phyloP scores from a whole-genome alignment of 2,888 invertebrate genomes.

The Catocala sponsa region DNA sequence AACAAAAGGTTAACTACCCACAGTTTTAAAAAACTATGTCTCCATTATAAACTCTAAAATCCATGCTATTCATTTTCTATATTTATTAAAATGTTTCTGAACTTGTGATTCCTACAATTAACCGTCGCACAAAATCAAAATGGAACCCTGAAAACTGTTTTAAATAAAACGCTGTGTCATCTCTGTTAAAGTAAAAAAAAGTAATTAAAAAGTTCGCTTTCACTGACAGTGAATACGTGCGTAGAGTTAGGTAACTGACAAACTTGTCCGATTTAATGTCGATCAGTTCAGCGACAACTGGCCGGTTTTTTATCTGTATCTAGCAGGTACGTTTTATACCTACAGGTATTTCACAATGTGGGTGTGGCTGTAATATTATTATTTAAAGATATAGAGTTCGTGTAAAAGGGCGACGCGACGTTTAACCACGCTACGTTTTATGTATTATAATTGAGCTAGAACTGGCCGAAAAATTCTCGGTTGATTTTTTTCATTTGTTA shows the following conservation, averaged over 20 bases:
- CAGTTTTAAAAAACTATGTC: too few species aligned
- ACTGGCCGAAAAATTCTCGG: too few species aligned
- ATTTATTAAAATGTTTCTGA: too few species aligned
- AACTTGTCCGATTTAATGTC: conserved; percentile 73
- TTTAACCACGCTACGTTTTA: too few species aligned
- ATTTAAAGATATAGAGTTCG: conserved; percentile 1
- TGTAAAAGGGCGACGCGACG: too few species aligned
- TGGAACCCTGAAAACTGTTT: conserved; percentile 7
- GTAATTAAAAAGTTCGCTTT: conserved; percentile 85
- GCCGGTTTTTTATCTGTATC: conserved; percentile 70
- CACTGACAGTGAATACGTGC: conserved; percentile 76
- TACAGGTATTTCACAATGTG: conserved; percentile 32
- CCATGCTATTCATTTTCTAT: too few species aligned
- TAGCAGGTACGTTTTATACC: conserved; percentile 28
- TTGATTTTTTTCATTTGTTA: too few species aligned
- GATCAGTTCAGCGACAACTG: conserved; percentile 74
- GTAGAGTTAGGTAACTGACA: conserved; percentile 79
- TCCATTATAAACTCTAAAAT: too few species aligned
- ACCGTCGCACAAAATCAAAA: not conserved
- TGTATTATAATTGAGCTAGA: too few species aligned
- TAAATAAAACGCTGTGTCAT: conserved; percentile 77
- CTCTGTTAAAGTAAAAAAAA: conserved; percentile 73
- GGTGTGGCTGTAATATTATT: conserved; percentile 27
- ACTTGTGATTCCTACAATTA: too few species aligned
- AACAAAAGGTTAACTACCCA: too few species aligned